phyloP scores from a whole-genome alignment of 2,888 invertebrate genomes.

The Chrysolina americana region DNA sequence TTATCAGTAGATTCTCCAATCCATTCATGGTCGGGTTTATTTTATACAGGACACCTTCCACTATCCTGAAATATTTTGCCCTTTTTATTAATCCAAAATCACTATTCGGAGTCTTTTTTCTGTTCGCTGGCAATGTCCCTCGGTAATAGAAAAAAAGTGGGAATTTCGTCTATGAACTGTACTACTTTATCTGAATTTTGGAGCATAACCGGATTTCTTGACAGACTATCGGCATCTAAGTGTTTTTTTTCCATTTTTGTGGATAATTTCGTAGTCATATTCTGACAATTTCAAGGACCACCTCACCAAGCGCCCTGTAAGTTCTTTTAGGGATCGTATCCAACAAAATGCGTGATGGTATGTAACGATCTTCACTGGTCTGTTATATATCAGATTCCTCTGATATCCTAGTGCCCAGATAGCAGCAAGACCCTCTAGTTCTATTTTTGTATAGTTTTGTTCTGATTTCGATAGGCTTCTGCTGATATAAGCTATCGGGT shows the following conservation, averaged over 20 bases:
- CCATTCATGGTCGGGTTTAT: constrained; percentile 32
- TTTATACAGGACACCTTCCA: constrained; percentile 41
- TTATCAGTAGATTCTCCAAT: constrained; percentile 43
- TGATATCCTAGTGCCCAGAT: constrained; percentile 30
- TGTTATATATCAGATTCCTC: neutral
- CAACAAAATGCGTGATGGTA: constrained; percentile 30
- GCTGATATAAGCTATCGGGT: constrained; percentile 1
- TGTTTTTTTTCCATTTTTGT: constrained; percentile 3
- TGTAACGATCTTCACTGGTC: constrained; percentile 30
- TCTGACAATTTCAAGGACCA: constrained; percentile 12
- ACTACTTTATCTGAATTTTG: too few relatives aligned
- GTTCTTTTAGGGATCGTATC: constrained; percentile 34
- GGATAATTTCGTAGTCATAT: constrained; percentile 4
- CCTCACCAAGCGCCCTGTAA: constrained; percentile 33
- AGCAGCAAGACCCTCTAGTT: constrained; percentile 20
- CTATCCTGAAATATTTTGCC: constrained; percentile 42
- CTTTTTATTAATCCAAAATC: constrained; percentile 37
- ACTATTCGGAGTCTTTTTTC: neutral
- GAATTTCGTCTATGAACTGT: neutral
- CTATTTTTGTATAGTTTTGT: constrained; percentile 30
- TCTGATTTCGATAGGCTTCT: too few relatives aligned
- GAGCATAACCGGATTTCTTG: neutral
- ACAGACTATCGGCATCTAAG: neutral
- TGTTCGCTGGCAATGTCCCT: neutral
- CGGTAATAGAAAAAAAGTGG: neutral